A percentile compares a stretch with the other conserved stretches of the same genome.
Evolutionary conservation across 2,113 vertebrate genomes (phyloP).

Genomic region (Cyprinodon tularosa): DNA sequence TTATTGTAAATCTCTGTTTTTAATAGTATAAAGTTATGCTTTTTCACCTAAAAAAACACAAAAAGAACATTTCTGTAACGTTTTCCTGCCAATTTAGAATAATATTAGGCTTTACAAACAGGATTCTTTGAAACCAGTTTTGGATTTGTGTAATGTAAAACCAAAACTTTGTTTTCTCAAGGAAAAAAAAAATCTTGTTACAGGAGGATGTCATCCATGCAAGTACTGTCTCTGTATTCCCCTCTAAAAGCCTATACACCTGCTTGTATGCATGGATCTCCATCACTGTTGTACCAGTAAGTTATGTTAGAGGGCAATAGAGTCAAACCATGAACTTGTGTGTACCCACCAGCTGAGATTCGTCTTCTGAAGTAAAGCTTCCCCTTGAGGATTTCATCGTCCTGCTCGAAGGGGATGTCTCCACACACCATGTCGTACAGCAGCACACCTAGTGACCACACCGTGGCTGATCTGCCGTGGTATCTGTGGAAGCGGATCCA

Average conservation of each 20-base stretch:
- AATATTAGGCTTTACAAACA: too few species aligned
- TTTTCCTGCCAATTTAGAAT: too few species aligned
- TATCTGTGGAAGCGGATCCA: conserved; percentile 97
- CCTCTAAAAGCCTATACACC: neutral
- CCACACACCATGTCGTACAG: conserved; percentile 98
- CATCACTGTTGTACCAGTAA: conserved; percentile 26
- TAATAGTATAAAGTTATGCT: too few species aligned
- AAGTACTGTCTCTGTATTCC: too few species aligned
- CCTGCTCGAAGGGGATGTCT: conserved; percentile 98
- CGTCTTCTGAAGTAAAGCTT: conserved; percentile 91
- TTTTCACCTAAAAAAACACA: too few species aligned
- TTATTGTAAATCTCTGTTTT: too few species aligned
- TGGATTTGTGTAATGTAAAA: neutral
- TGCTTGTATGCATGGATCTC: neutral
- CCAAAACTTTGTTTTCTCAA: neutral
- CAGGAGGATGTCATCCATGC: neutral
- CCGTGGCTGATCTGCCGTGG: conserved; percentile 93
- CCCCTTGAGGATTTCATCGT: conserved; percentile 93
- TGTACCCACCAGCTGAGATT: conserved; percentile 87
- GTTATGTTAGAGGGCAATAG: conserved; percentile 63
- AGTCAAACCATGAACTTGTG: conserved; percentile 1
- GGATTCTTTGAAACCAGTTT: neutral
- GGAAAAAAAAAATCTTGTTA: neutral
- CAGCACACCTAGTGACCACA: conserved; percentile 97
- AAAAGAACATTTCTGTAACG: too few species aligned